Evolutionary conservation across 2,797 vertebrate genomes (phyloP).

Genomic region (Graptemys geographica): DNA sequence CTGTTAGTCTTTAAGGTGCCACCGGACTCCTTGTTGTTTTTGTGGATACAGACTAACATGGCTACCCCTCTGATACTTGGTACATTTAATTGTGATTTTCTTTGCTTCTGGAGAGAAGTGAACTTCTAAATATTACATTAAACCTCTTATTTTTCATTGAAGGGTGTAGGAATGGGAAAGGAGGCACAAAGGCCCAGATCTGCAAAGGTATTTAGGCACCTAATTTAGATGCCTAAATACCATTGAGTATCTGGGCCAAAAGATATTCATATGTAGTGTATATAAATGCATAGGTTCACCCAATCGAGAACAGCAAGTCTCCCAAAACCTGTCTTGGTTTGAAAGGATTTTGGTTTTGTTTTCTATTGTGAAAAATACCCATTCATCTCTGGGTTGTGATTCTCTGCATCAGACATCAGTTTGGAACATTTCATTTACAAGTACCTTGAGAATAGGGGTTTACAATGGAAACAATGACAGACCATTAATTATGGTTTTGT

Average conservation of each 20-base stretch:
- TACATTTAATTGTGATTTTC: neutral
- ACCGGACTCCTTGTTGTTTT: no score
- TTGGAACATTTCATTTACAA: neutral
- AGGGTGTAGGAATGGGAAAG: neutral
- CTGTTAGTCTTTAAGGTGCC: no score
- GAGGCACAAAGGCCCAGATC: neutral
- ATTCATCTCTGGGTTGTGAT: neutral
- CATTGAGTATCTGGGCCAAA: neutral
- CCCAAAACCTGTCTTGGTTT: neutral
- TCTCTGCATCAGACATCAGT: neutral
- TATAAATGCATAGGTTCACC: neutral
- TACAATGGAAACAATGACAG: conserved; percentile 20
- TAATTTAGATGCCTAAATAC: neutral
- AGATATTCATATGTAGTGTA: neutral
- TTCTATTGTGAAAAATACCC: neutral
- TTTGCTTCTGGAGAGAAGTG: neutral
- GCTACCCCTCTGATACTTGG: no score
- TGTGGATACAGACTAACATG: no score
- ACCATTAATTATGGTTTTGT: neutral
- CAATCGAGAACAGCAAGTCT: fast-evolving
- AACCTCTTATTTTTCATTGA: neutral
- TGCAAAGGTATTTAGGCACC: neutral
- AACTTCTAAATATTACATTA: neutral
- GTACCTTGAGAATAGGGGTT: conserved; percentile 16
- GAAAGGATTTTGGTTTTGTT: neutral